These are phyloP conservation scores for Heterotilapia buettikoferi DNA, from an alignment of 2,113 vertebrate genomes.

Conservation along the genomic window DNA sequence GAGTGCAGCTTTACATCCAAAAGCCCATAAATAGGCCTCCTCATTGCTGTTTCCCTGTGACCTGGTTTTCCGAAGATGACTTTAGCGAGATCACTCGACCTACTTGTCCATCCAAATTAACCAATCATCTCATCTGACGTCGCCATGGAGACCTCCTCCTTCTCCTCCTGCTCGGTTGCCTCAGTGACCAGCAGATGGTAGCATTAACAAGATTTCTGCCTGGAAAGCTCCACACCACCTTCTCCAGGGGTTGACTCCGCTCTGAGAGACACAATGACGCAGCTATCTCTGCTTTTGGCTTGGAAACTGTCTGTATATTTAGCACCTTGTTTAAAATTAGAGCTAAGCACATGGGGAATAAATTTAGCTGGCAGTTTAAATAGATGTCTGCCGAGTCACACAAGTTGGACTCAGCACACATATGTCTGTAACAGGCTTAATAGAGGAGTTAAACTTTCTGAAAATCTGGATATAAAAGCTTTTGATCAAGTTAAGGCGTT, in stretches of 20 bases:
- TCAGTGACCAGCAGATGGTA: constrained; percentile 56
- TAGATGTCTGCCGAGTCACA: constrained; percentile 51
- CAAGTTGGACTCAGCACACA: constrained; percentile 3
- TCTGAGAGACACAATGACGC: constrained; percentile 61
- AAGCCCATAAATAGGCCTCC: background rate
- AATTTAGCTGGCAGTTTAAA: constrained; percentile 48
- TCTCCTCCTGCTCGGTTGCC: background rate
- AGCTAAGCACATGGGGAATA: constrained; percentile 54
- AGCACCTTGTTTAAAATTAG: constrained; percentile 64
- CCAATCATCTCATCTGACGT: constrained; percentile 19
- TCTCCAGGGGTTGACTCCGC: constrained; percentile 7
- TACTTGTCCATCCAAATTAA: constrained; percentile 20
- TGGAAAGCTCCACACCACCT: constrained; percentile 8
- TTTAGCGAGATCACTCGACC: constrained; percentile 19
- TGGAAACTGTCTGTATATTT: constrained; percentile 73
- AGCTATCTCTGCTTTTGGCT: constrained; percentile 71
- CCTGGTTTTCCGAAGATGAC: constrained; percentile 24
- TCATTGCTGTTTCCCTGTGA: background rate
- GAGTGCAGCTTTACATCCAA: background rate
- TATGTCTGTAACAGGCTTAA: background rate
- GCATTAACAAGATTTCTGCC: constrained; percentile 12
- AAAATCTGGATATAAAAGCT: background rate
- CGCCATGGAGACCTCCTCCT: constrained; percentile 32
- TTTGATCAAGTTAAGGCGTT: background rate
- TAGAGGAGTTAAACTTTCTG: background rate